These are phyloP conservation scores for Zygogramma bicolorata DNA, from an alignment of 2,888 invertebrate genomes.

Conservation along the genomic window DNA sequence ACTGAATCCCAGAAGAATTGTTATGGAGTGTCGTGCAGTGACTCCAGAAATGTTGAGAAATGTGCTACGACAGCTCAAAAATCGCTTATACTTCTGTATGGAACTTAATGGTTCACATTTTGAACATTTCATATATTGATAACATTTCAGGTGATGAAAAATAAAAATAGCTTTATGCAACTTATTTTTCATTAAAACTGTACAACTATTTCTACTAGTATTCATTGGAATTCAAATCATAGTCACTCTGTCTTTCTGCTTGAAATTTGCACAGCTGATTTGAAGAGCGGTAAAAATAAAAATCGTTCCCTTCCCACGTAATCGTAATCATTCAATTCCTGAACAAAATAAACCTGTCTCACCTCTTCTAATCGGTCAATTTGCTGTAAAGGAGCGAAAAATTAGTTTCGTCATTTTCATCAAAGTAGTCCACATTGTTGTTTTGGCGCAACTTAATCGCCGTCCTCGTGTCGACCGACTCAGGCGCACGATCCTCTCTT, in stretches of 20 bases:
- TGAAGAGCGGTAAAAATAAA: background rate
- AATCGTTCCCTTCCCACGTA: background rate
- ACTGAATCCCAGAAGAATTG: too few species aligned
- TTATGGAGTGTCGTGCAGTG: too few species aligned
- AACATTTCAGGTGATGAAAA: too few species aligned
- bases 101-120: too few species aligned
- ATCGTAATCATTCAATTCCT: background rate
- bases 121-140: too few species aligned
- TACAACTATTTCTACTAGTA: too few species aligned
- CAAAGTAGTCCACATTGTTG: conserved; percentile 21
- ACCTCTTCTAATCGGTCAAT: background rate
- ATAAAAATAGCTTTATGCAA: too few species aligned
- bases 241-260: background rate
- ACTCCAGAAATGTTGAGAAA: too few species aligned
- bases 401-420: background rate
- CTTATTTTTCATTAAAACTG: too few species aligned
- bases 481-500: conserved; percentile 58
- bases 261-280: background rate
- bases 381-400: background rate
- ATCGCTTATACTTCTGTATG: too few species aligned
- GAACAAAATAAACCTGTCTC: background rate
- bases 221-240: background rate
- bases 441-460: conserved; percentile 58
- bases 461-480: conserved; percentile 56
- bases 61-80: too few species aligned